phyloP scores from a whole-genome alignment of 2,888 invertebrate species.

The Odontomyia ornata region DNA sequence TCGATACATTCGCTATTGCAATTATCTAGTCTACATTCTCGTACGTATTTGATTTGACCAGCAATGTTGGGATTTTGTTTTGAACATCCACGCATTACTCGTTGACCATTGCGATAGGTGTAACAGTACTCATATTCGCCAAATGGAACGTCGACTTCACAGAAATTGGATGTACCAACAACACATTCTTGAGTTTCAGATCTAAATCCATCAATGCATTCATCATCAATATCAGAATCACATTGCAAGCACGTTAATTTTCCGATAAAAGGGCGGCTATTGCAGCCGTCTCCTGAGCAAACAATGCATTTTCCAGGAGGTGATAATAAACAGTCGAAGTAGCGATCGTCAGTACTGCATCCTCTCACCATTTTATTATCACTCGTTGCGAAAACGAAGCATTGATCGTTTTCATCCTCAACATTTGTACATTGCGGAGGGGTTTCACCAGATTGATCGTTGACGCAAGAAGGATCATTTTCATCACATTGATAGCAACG shows the following conservation, averaged over 20 bases:
- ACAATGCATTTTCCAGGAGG: slow-evolving; percentile 10
- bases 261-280: background rate
- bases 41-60: background rate
- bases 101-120: slow-evolving; percentile 21
- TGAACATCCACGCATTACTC: slow-evolving; percentile 34
- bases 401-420: slow-evolving; percentile 41
- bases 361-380: slow-evolving; percentile 42
- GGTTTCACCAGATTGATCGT: background rate
- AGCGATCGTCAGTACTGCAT: slow-evolving; percentile 39
- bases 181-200: background rate
- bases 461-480: slow-evolving; percentile 15
- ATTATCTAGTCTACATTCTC: slow-evolving; percentile 29
- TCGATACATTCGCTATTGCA: slow-evolving; percentile 37
- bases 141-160: slow-evolving; percentile 13
- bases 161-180: background rate
- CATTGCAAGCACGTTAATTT: slow-evolving; percentile 6
- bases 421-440: background rate
- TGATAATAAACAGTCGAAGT: background rate
- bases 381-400: slow-evolving; percentile 40
- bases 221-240: background rate
- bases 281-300: slow-evolving; percentile 32
- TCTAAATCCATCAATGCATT: background rate
- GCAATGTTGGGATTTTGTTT: background rate
- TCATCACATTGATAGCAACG: slow-evolving; percentile 54
- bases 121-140: slow-evolving; percentile 31